These are phyloP conservation scores for Neolamprologus devosi DNA, from an alignment of 2,113 vertebrate genomes.

Conservation along the genomic window DNA sequence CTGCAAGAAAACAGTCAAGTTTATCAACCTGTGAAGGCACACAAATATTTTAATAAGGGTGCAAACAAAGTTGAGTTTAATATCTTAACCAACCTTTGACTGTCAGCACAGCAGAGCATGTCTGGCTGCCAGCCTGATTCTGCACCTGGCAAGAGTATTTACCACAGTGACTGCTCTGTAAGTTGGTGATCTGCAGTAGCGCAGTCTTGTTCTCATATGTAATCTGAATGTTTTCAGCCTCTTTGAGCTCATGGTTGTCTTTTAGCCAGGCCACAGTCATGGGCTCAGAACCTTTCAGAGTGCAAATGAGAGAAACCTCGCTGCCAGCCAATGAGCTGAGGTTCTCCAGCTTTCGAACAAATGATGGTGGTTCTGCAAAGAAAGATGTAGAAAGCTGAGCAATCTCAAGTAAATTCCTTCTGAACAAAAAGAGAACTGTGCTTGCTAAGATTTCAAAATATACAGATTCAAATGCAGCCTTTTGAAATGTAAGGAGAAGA, in stretches of 20 bases:
- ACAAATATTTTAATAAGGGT: neutral
- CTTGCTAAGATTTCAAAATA: neutral
- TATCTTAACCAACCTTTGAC: constrained; percentile 88
- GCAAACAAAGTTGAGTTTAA: neutral
- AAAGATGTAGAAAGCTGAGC: constrained; percentile 2
- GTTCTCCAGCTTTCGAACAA: constrained; percentile 87
- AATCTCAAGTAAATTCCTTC: neutral
- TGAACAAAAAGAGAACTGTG: neutral
- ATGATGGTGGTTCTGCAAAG: constrained; percentile 85
- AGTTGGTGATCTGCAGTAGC: constrained; percentile 79
- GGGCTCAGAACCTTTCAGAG: constrained; percentile 86
- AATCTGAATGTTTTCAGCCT: constrained; percentile 84
- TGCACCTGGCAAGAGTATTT: constrained; percentile 95
- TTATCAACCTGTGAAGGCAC: neutral
- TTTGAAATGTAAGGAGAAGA: neutral
- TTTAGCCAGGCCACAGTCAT: constrained; percentile 89
- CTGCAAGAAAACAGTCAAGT: neutral
- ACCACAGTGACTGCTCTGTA: constrained; percentile 84
- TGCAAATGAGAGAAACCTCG: constrained; percentile 81
- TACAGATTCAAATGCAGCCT: neutral
- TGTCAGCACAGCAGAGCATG: constrained; percentile 82
- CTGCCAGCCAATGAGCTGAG: constrained; percentile 80
- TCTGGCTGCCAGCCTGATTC: constrained; percentile 93
- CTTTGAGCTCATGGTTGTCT: constrained; percentile 90
- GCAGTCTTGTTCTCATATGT: constrained; percentile 83